Conservation (phyloP, 1,140 invertebrate genomes). For the Diachasmimorpha longicaudata region DNA sequence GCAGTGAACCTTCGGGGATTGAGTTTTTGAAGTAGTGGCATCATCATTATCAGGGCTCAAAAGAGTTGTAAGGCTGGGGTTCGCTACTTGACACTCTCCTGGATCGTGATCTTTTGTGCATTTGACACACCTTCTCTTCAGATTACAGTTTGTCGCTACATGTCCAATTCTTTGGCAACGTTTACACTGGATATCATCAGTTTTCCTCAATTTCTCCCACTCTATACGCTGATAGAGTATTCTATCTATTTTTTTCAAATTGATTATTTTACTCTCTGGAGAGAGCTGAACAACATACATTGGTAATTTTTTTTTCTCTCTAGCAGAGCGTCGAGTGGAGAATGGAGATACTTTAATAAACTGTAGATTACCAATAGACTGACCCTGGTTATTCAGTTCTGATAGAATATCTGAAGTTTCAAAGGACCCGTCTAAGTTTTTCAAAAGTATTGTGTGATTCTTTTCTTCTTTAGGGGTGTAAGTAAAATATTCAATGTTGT, state of each 20-base stretch:
- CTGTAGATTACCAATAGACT: not conserved
- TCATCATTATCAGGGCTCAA: not conserved
- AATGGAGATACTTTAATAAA: not conserved
- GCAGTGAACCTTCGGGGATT: no score
- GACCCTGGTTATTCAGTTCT: not conserved
- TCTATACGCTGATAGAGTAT: not conserved
- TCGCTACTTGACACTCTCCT: not conserved
- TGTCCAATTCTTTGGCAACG: constrained; percentile 14
- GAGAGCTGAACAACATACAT: constrained; percentile 12
- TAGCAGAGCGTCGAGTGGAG: not conserved
- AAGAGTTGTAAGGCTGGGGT: not conserved
- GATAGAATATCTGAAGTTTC: not conserved
- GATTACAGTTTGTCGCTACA: not conserved
- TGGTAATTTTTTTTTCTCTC: not conserved
- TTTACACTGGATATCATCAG: not conserved
- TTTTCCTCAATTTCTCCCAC: constrained; percentile 14
- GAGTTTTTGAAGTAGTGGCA: no score
- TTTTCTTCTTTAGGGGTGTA: constrained; percentile 7
- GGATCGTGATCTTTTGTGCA: not conserved
- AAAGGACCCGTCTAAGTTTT: not conserved
- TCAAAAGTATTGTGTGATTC: constrained; percentile 5
- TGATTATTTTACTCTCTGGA: not conserved
- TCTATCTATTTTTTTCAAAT: not conserved
- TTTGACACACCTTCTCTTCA: constrained; percentile 13
- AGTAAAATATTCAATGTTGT: constrained; percentile 12